A percentile compares a stretch with the other conserved stretches of the same genome.
Conservation (phyloP, 2,113 vertebrate species). For the Rhagologus leucostigma region DNA sequence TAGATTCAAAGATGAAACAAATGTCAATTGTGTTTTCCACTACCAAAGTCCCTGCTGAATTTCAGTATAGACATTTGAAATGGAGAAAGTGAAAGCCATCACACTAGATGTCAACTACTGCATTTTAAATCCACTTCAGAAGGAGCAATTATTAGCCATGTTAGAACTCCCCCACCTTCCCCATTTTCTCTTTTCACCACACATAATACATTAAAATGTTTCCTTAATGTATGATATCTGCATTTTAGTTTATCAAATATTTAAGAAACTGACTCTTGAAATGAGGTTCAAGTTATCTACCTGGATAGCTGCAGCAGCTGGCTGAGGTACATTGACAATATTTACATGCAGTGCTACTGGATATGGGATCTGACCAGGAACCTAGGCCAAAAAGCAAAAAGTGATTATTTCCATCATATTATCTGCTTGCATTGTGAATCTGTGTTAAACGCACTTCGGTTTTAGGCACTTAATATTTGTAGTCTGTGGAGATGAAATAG, state of each 20-base stretch:
- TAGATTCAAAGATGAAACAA: constrained; percentile 11
- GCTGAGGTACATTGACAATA: constrained; percentile 93
- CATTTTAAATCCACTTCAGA: constrained; percentile 3
- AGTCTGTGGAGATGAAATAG: not conserved
- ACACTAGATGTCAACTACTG: not conserved
- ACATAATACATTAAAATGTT: not conserved
- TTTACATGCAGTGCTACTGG: constrained; percentile 91
- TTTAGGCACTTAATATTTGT: not conserved
- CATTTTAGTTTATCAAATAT: not conserved
- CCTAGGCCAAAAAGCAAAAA: constrained; percentile 59
- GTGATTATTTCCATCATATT: constrained; percentile 6
- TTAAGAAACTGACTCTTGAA: constrained; percentile 17
- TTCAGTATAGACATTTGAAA: constrained; percentile 2
- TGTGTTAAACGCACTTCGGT: not conserved
- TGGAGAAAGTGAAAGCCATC: not conserved
- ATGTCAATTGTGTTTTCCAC: not conserved
- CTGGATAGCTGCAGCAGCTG: constrained; percentile 92
- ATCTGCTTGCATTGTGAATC: not conserved
- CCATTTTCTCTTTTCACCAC: not conserved
- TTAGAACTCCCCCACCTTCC: not conserved
- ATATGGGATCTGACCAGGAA: constrained; percentile 82
- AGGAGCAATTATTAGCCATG: not conserved
- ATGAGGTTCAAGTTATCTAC: constrained; percentile 71
- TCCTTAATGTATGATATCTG: not conserved
- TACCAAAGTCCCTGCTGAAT: constrained; percentile 12